Conservation (phyloP, 2,888 invertebrate species). For the Agriopis marginaria region DNA sequence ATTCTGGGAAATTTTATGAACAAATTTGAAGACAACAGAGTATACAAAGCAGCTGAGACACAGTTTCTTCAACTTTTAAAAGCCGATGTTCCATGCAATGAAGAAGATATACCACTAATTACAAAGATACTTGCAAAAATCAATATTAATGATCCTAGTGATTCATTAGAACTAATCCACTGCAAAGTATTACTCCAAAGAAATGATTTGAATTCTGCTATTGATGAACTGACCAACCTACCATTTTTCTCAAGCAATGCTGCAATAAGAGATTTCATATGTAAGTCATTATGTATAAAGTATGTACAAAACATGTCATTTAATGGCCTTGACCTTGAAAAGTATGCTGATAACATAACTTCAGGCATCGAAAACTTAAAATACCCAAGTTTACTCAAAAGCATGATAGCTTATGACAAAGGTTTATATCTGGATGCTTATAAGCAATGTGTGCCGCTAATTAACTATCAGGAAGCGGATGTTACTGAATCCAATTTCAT, state of each 20-base stretch:
- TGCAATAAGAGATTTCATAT: conserved; percentile 69
- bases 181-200: conserved; percentile 71
- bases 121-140: conserved; percentile 58
- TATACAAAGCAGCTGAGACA: conserved; percentile 57
- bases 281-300: conserved; percentile 68
- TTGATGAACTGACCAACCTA: conserved; percentile 64
- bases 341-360: conserved; percentile 82
- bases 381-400: conserved; percentile 87
- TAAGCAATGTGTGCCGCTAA: conserved; percentile 75
- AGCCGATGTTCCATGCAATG: conserved; percentile 58
- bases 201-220: conserved; percentile 55
- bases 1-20: conserved; percentile 58
- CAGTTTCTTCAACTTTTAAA: conserved; percentile 68
- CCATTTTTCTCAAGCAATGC: conserved; percentile 66
- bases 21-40: conserved; percentile 50
- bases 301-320: conserved; percentile 69
- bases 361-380: conserved; percentile 86
- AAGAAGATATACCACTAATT: conserved; percentile 59
- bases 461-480: conserved; percentile 75
- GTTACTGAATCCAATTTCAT: conserved; percentile 71
- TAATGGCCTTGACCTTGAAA: conserved; percentile 72
- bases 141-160: conserved; percentile 57
- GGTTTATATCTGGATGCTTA: conserved; percentile 85
- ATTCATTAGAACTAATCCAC: conserved; percentile 63
- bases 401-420: conserved; percentile 83